A percentile compares a stretch with the other conserved stretches of the same genome.
Evolutionary conservation across 30 jellyfish, hydroid and myxozoan genomes (phyloP).

Genomic region (Euphysa ruthae): DNA sequence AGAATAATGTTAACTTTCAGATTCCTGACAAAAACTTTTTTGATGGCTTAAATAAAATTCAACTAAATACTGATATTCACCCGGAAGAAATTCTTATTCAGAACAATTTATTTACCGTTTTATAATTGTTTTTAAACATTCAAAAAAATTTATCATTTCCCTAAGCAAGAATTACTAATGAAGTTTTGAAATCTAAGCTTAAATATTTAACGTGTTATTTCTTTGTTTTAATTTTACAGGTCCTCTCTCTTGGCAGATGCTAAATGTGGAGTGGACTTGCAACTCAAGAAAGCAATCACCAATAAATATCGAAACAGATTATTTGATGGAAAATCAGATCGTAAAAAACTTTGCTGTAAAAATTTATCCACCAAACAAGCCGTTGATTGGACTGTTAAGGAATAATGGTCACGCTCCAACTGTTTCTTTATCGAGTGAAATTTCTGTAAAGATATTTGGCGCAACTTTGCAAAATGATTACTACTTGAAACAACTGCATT

Average conservation of each 20-base stretch:
- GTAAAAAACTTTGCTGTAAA: constrained; percentile 50
- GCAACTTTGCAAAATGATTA: constrained; percentile 62
- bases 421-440: constrained; percentile 46
- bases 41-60: too few relatives aligned
- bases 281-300: constrained; percentile 89
- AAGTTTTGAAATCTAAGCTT: too few relatives aligned
- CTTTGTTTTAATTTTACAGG: constrained; percentile 36
- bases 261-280: constrained; percentile 91
- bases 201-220: too few relatives aligned
- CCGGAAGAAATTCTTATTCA: too few relatives aligned
- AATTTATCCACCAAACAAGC: constrained; percentile 64
- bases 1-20: too few relatives aligned
- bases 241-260: constrained; percentile 81
- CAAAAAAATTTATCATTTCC: too few relatives aligned
- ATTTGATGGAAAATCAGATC: constrained; percentile 34
- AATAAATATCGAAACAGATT: constrained; percentile 52
- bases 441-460: constrained; percentile 66
- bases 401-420: constrained; percentile 98
- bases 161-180: too few relatives aligned
- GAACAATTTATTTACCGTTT: too few relatives aligned
- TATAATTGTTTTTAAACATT: too few relatives aligned
- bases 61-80: too few relatives aligned
- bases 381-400: constrained; percentile 62
- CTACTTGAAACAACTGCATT: constrained; percentile 78
- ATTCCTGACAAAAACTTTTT: too few relatives aligned